phyloP scores from a whole-genome alignment of 1,140 invertebrate genomes.

The Stenopsyche tienmushanensis region DNA sequence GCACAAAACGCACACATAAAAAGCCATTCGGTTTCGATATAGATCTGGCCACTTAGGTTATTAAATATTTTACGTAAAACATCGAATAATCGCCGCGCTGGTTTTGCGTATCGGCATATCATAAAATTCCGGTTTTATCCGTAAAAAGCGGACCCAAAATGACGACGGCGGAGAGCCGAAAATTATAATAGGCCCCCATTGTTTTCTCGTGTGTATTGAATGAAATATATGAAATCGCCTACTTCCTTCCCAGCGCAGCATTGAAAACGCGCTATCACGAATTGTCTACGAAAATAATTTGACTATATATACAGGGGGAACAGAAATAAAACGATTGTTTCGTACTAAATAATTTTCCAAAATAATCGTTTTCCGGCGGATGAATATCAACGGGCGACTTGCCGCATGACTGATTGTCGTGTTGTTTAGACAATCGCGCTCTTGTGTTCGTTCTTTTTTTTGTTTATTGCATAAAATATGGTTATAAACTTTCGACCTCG shows the following conservation, averaged over 20 bases:
- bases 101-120: too few relatives aligned
- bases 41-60: not conserved
- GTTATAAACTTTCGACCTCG: too few relatives aligned
- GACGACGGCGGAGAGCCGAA: not conserved
- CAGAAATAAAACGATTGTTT: slow-evolving; percentile 29
- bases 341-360: slow-evolving; percentile 28
- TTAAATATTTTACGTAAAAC: not conserved
- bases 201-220: not conserved
- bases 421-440: not conserved
- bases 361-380: slow-evolving; percentile 35
- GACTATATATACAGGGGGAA: not conserved
- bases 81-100: not conserved
- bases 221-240: slow-evolving; percentile 16
- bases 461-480: too few relatives aligned
- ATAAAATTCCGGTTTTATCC: too few relatives aligned
- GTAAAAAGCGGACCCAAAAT: not conserved
- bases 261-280: slow-evolving; percentile 11
- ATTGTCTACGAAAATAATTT: slow-evolving; percentile 20
- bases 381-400: slow-evolving; percentile 25
- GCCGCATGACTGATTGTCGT: slow-evolving; percentile 21
- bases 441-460: too few relatives aligned
- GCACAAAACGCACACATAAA: not conserved
- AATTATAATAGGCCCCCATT: slow-evolving; percentile 11
- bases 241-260: slow-evolving; percentile 18
- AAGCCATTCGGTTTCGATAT: not conserved